Percentiles rank a stretch among this genome's conserved stretches.
phyloP scores from a whole-genome alignment of 30 jellyfish, hydroid and myxozoan species.

The Mastigias papua region DNA sequence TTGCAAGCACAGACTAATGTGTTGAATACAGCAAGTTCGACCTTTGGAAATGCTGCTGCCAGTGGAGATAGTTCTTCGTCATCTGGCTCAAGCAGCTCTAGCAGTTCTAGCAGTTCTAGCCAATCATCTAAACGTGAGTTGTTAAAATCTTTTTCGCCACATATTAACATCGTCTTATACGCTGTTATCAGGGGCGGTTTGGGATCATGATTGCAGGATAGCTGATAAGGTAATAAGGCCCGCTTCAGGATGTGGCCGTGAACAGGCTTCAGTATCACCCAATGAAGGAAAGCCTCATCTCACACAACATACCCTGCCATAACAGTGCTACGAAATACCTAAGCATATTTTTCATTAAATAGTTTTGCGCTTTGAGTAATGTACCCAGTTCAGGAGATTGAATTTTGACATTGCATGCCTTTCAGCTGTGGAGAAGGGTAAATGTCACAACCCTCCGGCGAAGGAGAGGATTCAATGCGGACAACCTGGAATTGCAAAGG shows the following conservation, averaged over 20 bases:
- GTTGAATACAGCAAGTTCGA: neutral
- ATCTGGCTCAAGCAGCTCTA: neutral
- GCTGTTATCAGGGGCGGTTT: no score
- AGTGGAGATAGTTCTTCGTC: constrained; percentile 2
- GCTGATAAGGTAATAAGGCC: no score
- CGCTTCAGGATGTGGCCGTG: no score
- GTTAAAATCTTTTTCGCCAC: neutral
- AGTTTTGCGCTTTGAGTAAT: no score
- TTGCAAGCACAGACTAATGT: neutral
- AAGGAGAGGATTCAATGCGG: constrained; percentile 84
- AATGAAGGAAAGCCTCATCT: no score
- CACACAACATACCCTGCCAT: no score
- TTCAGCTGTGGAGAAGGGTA: constrained; percentile 40
- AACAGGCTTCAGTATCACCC: no score
- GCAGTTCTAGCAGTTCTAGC: neutral
- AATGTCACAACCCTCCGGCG: constrained; percentile 37
- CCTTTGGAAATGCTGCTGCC: neutral
- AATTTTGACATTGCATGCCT: neutral
- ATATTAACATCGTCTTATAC: no score
- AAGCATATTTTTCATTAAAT: no score
- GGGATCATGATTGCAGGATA: no score
- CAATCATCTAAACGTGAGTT: neutral
- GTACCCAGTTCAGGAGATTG: no score
- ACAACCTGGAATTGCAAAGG: constrained; percentile 75
- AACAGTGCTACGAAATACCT: no score